Evolutionary conservation across 2,113 vertebrate species (phyloP).

Genomic region (Syrmaticus mikado): DNA sequence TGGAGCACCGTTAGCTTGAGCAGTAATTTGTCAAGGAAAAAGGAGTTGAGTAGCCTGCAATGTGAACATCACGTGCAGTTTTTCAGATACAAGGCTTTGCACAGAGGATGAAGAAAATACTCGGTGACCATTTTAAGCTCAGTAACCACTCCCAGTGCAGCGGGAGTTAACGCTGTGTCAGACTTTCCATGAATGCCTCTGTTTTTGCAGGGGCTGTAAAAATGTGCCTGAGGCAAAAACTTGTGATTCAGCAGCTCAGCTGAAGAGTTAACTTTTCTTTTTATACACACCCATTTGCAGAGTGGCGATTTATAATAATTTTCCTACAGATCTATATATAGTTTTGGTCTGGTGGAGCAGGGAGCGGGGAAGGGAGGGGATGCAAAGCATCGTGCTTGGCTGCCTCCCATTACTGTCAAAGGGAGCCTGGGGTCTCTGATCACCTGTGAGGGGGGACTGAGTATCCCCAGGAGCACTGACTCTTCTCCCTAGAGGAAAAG

Average conservation of each 20-base stretch:
- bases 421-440: not conserved
- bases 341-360: not conserved
- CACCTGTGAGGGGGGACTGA: not conserved
- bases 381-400: not conserved
- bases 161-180: constrained; percentile 5
- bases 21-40: not conserved
- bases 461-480: not conserved
- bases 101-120: not conserved
- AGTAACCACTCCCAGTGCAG: not conserved
- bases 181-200: constrained; percentile 64
- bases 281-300: not conserved
- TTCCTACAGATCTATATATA: constrained; percentile 11
- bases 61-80: not conserved
- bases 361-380: not conserved
- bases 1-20: not conserved
- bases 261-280: constrained; percentile 42
- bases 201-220: constrained; percentile 38
- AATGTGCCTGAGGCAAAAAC: constrained; percentile 35
- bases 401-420: not conserved
- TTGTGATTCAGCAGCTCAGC: constrained; percentile 10
- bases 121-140: not conserved
- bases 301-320: not conserved
- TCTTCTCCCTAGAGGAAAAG: rapidly evolving
- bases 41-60: not conserved
- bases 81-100: not conserved